These are phyloP conservation scores for Pachycephala philippinensis DNA, from an alignment of 2,113 vertebrate species.

Conservation along the genomic window DNA sequence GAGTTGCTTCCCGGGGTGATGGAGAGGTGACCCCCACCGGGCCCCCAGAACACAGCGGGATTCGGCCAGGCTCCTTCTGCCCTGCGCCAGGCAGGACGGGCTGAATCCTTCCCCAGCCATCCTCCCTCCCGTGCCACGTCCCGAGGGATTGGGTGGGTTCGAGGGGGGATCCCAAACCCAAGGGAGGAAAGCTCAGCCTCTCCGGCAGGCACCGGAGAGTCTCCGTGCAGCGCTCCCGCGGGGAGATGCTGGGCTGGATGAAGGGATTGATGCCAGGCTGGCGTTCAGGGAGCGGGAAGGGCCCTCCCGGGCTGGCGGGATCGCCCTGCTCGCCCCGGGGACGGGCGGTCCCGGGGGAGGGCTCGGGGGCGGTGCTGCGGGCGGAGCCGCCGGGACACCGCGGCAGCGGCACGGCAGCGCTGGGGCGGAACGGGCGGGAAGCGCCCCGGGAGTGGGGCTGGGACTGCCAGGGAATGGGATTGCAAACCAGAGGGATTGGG, in stretches of 20 bases:
- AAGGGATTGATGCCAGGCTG: background rate
- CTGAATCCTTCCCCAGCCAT: background rate
- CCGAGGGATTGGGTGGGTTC: rapidly evolving
- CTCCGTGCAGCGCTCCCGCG: rapidly evolving
- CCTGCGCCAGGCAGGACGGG: rapidly evolving
- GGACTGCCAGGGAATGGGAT: background rate
- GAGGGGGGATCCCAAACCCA: rapidly evolving
- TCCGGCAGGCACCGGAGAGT: background rate
- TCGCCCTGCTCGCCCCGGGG: background rate
- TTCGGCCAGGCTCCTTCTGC: background rate
- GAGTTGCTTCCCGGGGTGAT: background rate
- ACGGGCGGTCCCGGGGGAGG: background rate
- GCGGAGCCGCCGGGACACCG: background rate
- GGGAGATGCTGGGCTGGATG: rapidly evolving
- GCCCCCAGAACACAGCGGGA: background rate
- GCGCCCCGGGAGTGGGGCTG: rapidly evolving
- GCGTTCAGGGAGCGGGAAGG: rapidly evolving
- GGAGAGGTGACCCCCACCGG: background rate
- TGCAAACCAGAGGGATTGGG: rapidly evolving
- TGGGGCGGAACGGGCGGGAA: background rate
- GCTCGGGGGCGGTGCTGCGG: background rate
- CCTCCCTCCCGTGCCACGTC: background rate
- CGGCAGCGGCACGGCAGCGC: background rate
- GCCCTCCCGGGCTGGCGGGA: background rate
- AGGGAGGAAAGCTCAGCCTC: background rate